Base-by-base conservation (phyloP, 2,113 vertebrate genomes). In the Hiodon tergisus region DNA sequence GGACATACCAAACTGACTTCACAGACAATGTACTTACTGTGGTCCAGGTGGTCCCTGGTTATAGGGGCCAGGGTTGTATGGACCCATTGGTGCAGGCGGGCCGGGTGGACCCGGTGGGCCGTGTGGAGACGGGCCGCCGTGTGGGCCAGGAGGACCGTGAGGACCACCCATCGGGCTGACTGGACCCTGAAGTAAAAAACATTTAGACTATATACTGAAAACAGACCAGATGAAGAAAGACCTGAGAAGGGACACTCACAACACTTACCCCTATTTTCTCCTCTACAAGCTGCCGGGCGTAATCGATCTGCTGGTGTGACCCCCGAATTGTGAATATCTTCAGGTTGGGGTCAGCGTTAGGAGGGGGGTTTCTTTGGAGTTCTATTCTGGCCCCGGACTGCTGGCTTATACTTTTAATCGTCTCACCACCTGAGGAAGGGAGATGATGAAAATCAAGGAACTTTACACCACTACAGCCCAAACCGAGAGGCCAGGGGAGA, bases 391-490 rank as follows among this genome's bases (percentile, higher is more conserved):
- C 96, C 79, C 97, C 97, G 17, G 97, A 99, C 81, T 98, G 96
- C 55, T 99, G 97, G 80, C 97, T 99, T 88, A 99, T 99, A 78
- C 93, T 95, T 82, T 99, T 99, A 82, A 99, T 98, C 54, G 97
- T 99, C 90, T 99, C 97, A 72, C 96, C 96, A 82, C 96, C 96
- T 98, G 78, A 65, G 85, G 79, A 1, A 5, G 51, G 48, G 17
- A 47, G 8, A 4, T 61, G 52, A 58, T 7, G 6, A 7, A 67
- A 59, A 75, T 3, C 8, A 3, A 17, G 31, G 31, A 31, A 31
- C 31, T 31, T 31, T 31, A 31, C 31, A 2, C 31, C 1, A 59
- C 10, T 51, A n/a, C 46, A 67, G 6, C 14, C 4, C 7, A 51
- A 46, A 65, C 4, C 52, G 9, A 52, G 2, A 61, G 4, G 16